phyloP scores from a whole-genome alignment of 2,888 invertebrate species.

The Ophion slaviceki region DNA sequence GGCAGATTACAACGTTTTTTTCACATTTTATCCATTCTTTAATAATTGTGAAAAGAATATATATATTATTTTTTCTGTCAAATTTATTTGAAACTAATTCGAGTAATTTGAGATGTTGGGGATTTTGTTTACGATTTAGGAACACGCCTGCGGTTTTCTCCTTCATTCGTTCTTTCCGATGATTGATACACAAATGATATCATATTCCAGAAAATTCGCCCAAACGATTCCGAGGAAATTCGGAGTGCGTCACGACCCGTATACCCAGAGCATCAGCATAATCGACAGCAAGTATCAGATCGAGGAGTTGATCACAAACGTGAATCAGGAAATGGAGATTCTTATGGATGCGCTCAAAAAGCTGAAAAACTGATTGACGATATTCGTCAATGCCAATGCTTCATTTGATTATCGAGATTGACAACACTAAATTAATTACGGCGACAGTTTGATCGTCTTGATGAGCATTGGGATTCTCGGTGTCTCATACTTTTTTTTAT shows the following conservation, averaged over 20 bases:
- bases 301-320: conserved; percentile 91
- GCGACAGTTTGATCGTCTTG: conserved; percentile 1
- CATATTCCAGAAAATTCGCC: conserved; percentile 92
- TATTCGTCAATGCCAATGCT: not conserved
- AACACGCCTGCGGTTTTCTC: too few species aligned
- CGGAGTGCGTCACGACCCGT: conserved; percentile 97
- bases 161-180: too few species aligned
- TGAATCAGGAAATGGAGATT: conserved; percentile 92
- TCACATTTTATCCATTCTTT: too few species aligned
- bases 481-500: conserved; percentile 7
- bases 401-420: conserved; percentile 53
- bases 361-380: conserved; percentile 84
- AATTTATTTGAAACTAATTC: too few species aligned
- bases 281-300: conserved; percentile 96
- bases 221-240: conserved; percentile 96
- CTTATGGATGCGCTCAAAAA: conserved; percentile 91
- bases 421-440: conserved; percentile 40
- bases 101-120: too few species aligned
- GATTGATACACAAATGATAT: conserved; percentile 17
- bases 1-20: conserved; percentile 1
- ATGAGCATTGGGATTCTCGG: conserved; percentile 4
- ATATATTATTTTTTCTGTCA: too few species aligned
- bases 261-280: conserved; percentile 97
- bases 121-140: too few species aligned
- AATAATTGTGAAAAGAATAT: too few species aligned